phyloP scores from a whole-genome alignment of 2,797 vertebrate genomes.

The Halcyon smyrnensis region DNA sequence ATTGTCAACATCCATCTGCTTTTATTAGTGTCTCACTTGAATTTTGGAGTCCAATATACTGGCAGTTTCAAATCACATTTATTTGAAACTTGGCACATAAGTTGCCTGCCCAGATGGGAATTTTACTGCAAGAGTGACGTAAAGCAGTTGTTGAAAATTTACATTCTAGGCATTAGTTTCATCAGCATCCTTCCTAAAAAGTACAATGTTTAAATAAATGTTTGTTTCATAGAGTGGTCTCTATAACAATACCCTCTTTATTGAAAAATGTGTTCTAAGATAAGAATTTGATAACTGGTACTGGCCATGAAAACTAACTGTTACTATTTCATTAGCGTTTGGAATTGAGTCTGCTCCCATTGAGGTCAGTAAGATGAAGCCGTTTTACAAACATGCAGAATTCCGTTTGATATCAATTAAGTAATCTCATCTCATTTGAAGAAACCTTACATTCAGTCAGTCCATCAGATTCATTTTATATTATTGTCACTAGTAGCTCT shows the following conservation, averaged over 20 bases:
- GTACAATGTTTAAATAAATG: not conserved
- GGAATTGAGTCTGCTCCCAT: not conserved
- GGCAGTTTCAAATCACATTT: slow-evolving; percentile 36
- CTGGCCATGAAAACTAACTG: not conserved
- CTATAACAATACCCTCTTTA: not conserved
- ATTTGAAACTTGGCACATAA: slow-evolving; percentile 48
- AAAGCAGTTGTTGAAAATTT: slow-evolving; percentile 35
- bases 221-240: not conserved
- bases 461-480: not conserved
- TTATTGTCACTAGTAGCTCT: not conserved
- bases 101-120: slow-evolving; percentile 44
- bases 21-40: slow-evolving; percentile 15
- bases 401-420: slow-evolving; percentile 11
- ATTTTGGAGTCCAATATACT: not conserved
- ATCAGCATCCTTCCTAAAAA: not conserved
- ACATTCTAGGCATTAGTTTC: slow-evolving; percentile 6
- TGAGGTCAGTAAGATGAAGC: not conserved
- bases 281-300: not conserved
- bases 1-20: not conserved
- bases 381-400: not conserved
- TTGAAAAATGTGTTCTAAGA: not conserved
- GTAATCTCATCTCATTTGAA: not conserved
- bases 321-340: not conserved
- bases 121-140: slow-evolving; percentile 4
- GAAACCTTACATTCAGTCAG: not conserved